These are phyloP conservation scores for Sabatieria punctata DNA, from an alignment of 2,888 invertebrate species.

Conservation along the genomic window DNA sequence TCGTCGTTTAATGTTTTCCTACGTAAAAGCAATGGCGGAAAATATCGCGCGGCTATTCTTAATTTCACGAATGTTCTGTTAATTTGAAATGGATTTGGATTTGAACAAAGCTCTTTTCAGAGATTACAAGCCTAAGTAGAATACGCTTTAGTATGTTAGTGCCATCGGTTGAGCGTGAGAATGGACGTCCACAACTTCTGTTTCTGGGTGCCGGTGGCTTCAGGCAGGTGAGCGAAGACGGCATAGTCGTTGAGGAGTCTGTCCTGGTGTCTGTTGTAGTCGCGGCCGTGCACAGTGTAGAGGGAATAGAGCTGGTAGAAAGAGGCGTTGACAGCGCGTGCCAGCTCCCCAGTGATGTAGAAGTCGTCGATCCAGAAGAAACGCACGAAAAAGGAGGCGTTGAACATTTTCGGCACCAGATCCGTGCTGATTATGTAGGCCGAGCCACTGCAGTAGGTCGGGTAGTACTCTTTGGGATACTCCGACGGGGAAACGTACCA, in stretches of 20 bases:
- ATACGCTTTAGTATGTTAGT: no score
- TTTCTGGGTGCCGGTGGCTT: not conserved
- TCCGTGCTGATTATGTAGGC: constrained; percentile 31
- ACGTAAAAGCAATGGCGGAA: no score
- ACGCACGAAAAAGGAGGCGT: constrained; percentile 23
- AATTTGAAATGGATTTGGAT: no score
- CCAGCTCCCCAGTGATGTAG: constrained; percentile 20
- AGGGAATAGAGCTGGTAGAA: not conserved
- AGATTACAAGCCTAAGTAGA: no score
- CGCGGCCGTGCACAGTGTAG: not conserved
- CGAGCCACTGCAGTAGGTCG: constrained; percentile 34
- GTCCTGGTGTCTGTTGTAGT: not conserved
- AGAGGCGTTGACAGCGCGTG: not conserved
- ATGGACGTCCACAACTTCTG: not conserved
- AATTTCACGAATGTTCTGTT: no score
- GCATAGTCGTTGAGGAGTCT: not conserved
- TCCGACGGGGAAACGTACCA: constrained; percentile 14
- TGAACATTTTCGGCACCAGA: constrained; percentile 25
- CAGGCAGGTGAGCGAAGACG: not conserved
- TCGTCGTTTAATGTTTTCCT: no score
- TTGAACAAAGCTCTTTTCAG: no score
- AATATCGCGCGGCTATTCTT: no score
- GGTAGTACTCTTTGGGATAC: constrained; percentile 28
- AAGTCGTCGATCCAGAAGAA: constrained; percentile 37
- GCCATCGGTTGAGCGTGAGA: no score